Evolutionary conservation across 1,140 invertebrate species (phyloP).

Genomic region (Anoplolepis gracilipes): DNA sequence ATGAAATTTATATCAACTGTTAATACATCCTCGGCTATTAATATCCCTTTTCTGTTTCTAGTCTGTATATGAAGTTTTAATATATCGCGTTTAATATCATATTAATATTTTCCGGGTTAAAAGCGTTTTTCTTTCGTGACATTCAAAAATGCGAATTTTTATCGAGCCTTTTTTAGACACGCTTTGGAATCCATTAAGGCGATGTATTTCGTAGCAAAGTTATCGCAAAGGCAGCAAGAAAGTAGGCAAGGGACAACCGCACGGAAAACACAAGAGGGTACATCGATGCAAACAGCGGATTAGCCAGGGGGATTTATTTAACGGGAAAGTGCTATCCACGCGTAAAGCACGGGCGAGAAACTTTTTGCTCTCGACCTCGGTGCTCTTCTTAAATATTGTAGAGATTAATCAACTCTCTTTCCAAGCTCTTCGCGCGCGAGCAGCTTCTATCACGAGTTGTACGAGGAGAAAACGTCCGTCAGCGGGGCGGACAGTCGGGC

Average conservation of each 20-base stretch:
- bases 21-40: background rate
- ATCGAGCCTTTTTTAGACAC: background rate
- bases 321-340: slow-evolving; percentile 31
- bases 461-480: slow-evolving; percentile 20
- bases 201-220: slow-evolving; percentile 27
- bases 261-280: slow-evolving; percentile 5
- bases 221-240: background rate
- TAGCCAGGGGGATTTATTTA: slow-evolving; percentile 58
- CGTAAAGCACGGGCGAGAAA: slow-evolving; percentile 40
- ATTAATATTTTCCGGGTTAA: background rate
- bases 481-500: slow-evolving; percentile 27
- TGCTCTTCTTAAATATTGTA: slow-evolving; percentile 79
- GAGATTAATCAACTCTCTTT: slow-evolving; percentile 79
- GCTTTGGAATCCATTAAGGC: slow-evolving; percentile 12
- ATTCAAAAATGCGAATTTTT: background rate
- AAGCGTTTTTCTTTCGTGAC: background rate
- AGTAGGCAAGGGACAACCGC: slow-evolving; percentile 9
- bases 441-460: slow-evolving; percentile 27
- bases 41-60: background rate
- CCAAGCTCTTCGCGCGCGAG: slow-evolving; percentile 32
- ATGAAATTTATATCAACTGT: background rate
- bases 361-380: slow-evolving; percentile 60
- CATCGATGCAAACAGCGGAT: slow-evolving; percentile 63
- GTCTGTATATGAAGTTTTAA: background rate
- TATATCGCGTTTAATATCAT: background rate